Base-by-base conservation (phyloP, 2,888 invertebrate genomes). In the Spisula solida region DNA sequence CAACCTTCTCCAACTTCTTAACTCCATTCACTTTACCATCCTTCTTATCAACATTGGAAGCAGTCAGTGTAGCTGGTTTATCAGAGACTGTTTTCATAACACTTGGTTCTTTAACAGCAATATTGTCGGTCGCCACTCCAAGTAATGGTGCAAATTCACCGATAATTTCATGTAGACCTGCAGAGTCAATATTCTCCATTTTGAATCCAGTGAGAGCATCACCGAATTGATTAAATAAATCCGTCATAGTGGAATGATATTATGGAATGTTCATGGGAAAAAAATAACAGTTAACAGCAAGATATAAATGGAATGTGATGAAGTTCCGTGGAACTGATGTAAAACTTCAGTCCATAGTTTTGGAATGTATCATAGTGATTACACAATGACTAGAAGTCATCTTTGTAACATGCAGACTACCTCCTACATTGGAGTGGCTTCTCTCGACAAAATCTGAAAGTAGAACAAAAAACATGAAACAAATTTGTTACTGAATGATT, bases 131-230 rank as follows among this genome's bases (percentile, higher is more conserved):
- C 8, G 60, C 89, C 31, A 89, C 89, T n/a, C 90, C 92, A 81
- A 88, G 79, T 82, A 92, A 82, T 47, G 92, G 92, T 78, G 92
- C 92, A 88, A 92, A 92, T 86, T 92, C 92, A 48, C 88, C 86
- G 60, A 92, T 90, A n/a, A 92, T 92, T 66, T 92, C 92, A 85
- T 92, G 88, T 12, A 92, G 60, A 81, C 90, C 85, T 14, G 89
- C 90, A n/a, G 88, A 75, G 86, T 92, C 92, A 82, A 92, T 90
- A 56, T 92, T 90, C 47, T 86, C 88, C 86, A 92, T 90, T 29
- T 89, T 90, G 20, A 92, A 87, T 34, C 86, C 89, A 56, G 84
- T 82, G 12, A 92, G 82, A 16, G 82, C 86, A 70, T 86, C 89
- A 8, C 86, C 92, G 81, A 92, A 92, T 66, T 88, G 82, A 29